Percentiles rank a stretch among this genome's conserved stretches.
Evolutionary conservation across 2,797 vertebrate species (phyloP).

Genomic region (Tapera naevia): DNA sequence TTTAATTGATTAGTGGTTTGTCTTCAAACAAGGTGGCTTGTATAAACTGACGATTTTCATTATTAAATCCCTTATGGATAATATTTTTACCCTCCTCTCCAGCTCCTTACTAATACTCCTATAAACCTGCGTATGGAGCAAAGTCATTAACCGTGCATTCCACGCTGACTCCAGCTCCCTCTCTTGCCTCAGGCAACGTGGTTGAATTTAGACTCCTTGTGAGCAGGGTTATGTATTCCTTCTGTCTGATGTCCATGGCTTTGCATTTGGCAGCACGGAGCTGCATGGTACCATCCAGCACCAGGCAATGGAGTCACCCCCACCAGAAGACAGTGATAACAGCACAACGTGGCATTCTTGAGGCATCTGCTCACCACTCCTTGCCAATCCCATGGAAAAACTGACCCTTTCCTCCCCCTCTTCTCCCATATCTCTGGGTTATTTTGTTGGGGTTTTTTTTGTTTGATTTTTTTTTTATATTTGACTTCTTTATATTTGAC

Average conservation of each 20-base stretch:
- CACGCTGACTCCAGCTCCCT: not conserved
- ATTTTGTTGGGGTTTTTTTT: not conserved
- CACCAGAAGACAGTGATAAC: not conserved
- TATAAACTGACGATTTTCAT: not conserved
- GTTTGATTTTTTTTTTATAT: not conserved
- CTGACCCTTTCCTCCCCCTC: not conserved
- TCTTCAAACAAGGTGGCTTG: not conserved
- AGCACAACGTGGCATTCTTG: not conserved
- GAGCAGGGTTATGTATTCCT: not conserved
- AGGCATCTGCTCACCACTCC: not conserved
- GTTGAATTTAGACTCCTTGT: not conserved
- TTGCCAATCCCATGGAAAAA: not conserved
- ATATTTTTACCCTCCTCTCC: not conserved
- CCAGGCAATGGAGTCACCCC: not conserved
- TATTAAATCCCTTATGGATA: not conserved
- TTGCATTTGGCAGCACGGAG: conserved; percentile 14
- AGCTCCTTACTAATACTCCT: not conserved
- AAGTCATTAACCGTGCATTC: not conserved
- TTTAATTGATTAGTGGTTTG: not conserved
- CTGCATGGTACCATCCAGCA: not conserved
- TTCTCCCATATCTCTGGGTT: not conserved
- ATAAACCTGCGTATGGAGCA: not conserved
- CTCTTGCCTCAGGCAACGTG: not conserved
- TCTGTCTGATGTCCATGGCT: not conserved
- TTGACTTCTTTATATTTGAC: not conserved